Percentiles rank a stretch among this genome's conserved stretches.
Evolutionary conservation across 2,888 invertebrate genomes (phyloP).

Genomic region (Oxytorus armatus): DNA sequence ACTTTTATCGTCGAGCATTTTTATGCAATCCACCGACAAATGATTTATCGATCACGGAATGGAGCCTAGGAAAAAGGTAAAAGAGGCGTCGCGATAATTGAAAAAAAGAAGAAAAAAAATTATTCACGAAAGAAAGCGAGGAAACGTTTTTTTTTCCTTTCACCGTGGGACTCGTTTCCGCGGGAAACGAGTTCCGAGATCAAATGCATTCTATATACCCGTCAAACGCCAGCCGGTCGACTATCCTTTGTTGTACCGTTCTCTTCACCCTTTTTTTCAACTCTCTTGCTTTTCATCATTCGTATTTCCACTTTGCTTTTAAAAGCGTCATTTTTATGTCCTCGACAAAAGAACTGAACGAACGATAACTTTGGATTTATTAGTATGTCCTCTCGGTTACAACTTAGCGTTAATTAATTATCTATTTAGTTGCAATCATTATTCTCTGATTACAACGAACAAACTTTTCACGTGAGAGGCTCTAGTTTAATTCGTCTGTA

Average conservation of each 20-base stretch:
- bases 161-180: neutral
- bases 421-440: constrained; percentile 16
- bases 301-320: constrained; percentile 38
- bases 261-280: constrained; percentile 13
- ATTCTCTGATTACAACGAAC: neutral
- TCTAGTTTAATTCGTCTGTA: neutral
- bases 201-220: constrained; percentile 33
- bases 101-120: constrained; percentile 16
- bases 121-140: neutral
- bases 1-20: constrained; percentile 11
- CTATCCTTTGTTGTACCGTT: constrained; percentile 45
- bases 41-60: constrained; percentile 10
- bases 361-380: neutral
- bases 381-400: constrained; percentile 3
- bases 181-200: constrained; percentile 44
- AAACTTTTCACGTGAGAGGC: neutral
- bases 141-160: constrained; percentile 23
- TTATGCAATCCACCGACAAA: constrained; percentile 14
- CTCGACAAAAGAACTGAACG: neutral
- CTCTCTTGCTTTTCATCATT: constrained; percentile 22
- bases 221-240: constrained; percentile 25
- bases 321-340: constrained; percentile 16
- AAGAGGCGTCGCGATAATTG: constrained; percentile 15
- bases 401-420: neutral
- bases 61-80: neutral